Percentiles rank a stretch among this genome's conserved stretches.
These are phyloP conservation scores for Garra rufa DNA, from an alignment of 2,113 vertebrate genomes.

Conservation along the genomic window DNA sequence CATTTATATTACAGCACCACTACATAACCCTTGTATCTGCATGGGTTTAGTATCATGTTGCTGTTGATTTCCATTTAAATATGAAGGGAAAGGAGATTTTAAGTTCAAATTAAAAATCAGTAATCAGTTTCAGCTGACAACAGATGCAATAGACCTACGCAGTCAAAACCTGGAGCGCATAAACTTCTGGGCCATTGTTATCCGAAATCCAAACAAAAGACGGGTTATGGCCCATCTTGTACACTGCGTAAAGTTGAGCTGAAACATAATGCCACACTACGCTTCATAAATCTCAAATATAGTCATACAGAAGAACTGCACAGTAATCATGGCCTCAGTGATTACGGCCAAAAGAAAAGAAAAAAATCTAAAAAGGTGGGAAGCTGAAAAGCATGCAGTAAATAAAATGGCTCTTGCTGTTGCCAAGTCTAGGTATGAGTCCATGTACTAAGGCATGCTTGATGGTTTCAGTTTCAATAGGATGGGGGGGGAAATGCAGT, in stretches of 20 bases:
- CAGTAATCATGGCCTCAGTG: constrained; percentile 7
- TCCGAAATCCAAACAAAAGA: not conserved
- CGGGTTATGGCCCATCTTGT: not conserved
- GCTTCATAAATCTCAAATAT: constrained; percentile 23
- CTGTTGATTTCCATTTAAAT: not conserved
- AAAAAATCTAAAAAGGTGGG: constrained; percentile 11
- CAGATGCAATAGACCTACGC: not conserved
- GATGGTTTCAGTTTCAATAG: constrained; percentile 50
- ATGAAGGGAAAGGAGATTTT: not conserved
- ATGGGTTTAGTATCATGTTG: not conserved
- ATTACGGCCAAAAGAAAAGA: constrained; percentile 21
- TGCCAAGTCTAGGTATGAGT: constrained; percentile 31
- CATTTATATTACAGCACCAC: constrained; percentile 13
- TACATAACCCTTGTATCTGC: not conserved
- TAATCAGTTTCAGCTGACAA: constrained; percentile 4
- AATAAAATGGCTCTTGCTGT: not conserved
- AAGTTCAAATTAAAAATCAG: not conserved
- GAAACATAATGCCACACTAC: constrained; percentile 30
- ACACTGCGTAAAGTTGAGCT: not conserved
- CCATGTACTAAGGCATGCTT: constrained; percentile 30
- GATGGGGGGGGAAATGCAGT: constrained; percentile 33
- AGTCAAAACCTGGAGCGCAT: not conserved
- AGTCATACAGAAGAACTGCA: constrained; percentile 16
- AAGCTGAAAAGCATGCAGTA: constrained; percentile 32
- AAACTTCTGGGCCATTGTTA: not conserved